Evolutionary conservation across 2,113 vertebrate genomes (phyloP).

Genomic region (Dinomys branickii): DNA sequence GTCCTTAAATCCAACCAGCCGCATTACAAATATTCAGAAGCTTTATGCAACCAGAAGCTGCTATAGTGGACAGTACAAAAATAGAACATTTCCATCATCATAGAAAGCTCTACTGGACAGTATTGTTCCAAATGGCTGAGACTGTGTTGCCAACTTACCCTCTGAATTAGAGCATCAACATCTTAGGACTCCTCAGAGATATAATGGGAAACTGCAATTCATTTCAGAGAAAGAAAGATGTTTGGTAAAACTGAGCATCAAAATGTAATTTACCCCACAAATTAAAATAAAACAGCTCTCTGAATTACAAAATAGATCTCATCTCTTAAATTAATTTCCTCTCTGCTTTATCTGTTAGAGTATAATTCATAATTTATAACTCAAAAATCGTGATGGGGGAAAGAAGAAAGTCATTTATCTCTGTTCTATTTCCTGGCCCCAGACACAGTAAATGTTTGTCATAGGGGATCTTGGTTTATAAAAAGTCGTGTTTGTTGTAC

Average conservation of each 20-base stretch:
- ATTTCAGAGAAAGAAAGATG: slow-evolving; percentile 57
- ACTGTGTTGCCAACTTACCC: slow-evolving; percentile 29
- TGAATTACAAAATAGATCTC: slow-evolving; percentile 72
- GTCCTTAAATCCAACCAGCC: background rate
- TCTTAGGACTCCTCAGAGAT: slow-evolving; percentile 33
- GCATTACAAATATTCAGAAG: background rate
- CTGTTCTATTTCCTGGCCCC: slow-evolving; percentile 58
- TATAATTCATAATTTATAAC: slow-evolving; percentile 73
- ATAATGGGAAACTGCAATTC: slow-evolving; percentile 28
- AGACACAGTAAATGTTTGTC: slow-evolving; percentile 42
- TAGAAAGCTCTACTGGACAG: background rate
- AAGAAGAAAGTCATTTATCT: slow-evolving; percentile 58
- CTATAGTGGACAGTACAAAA: background rate
- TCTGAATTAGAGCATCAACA: slow-evolving; percentile 44
- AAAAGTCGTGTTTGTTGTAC: slow-evolving; percentile 57
- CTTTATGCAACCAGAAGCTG: background rate
- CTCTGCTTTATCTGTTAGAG: slow-evolving; percentile 58
- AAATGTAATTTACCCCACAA: slow-evolving; percentile 44
- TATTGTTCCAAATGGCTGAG: background rate
- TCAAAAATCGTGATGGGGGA: slow-evolving; percentile 48
- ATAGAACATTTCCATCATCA: background rate
- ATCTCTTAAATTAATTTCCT: slow-evolving; percentile 76
- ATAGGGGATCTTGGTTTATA: slow-evolving; percentile 24
- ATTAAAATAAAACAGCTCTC: slow-evolving; percentile 60
- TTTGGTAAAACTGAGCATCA: slow-evolving; percentile 56